Base-by-base conservation (phyloP, 2,888 invertebrate species). In the Phalera bucephala region DNA sequence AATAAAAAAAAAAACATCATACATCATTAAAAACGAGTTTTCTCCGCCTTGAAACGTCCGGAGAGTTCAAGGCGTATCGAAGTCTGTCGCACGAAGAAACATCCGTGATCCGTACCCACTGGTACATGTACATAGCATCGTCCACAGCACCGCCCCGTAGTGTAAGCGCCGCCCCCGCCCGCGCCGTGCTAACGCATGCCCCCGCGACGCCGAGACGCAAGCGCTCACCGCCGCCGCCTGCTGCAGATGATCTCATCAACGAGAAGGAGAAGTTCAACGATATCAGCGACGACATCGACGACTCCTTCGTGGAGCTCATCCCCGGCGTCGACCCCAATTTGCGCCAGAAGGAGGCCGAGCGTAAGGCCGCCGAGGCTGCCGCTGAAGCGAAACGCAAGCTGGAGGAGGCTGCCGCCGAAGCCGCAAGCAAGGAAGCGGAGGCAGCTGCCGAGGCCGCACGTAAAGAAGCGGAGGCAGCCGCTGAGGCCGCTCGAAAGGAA, bases 191-290 rank as follows among this genome's bases (percentile, higher is more conserved):
- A 65, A 74, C 77, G 75, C n/a, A n/a, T n/a, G 73, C 73, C 54
- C 43, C 48, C 54, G 37, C 34, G 38, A 41, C 54, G 48, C 47
- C 62, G 43, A 47, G 42, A 54, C 47, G 46, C 50, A 71, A 72
- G 58, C n/a, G n/a, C n/a, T n/a, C n/a, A n/a, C 74, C 57, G 62
- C 52, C 55, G 58, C 56, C 56, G 67, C 67, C 72, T 80, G 75
- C 68, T 91, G 72, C 93, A 95, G 96, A 96, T 93, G 95, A 96
- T 79, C 92, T 95, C 91, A 95, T 96, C 90, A 91, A 89, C 76
- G 95, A 95, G 88, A 97, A 95, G 91, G 97, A 97, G 92, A 94
- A 94, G 88, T 97, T 94, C 93, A 97, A 96, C 91, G 93, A 94
- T 82, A 95, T 98, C 90, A 96, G 95, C 68, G 95, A 97, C 84